These are phyloP conservation scores for Melinopterus prodromus DNA, from an alignment of 2,888 invertebrate species.

Conservation along the genomic window DNA sequence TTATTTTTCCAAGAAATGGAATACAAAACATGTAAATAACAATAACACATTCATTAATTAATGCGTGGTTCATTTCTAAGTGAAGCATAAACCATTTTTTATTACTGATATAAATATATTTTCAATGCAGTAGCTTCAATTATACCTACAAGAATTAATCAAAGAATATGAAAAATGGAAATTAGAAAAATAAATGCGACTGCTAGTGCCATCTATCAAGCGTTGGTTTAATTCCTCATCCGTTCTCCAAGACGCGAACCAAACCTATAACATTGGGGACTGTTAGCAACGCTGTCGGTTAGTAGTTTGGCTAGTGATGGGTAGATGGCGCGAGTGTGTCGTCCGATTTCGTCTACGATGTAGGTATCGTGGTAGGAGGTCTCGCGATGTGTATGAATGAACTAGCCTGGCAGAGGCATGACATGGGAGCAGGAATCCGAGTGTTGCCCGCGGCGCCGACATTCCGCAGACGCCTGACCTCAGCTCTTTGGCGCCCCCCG, in stretches of 20 bases:
- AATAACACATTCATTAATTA: no score
- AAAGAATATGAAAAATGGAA: background rate
- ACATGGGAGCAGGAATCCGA: conserved; percentile 64
- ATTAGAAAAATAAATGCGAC: background rate
- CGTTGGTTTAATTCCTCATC: background rate
- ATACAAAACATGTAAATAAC: no score
- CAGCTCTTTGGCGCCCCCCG: conserved; percentile 47
- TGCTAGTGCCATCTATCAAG: background rate
- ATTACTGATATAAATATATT: no score
- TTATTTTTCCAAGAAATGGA: no score
- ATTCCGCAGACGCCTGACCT: conserved; percentile 62
- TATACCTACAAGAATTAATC: background rate
- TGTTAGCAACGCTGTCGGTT: background rate
- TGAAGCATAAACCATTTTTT: no score
- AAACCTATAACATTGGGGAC: background rate
- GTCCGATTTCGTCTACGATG: conserved; percentile 41
- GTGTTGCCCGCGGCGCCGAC: conserved; percentile 66
- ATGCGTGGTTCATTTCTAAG: no score
- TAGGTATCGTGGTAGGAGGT: conserved; percentile 65
- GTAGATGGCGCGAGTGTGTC: conserved; percentile 43
- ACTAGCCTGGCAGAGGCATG: conserved; percentile 57
- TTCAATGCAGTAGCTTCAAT: no score
- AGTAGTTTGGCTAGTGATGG: conserved; percentile 24
- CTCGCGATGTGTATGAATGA: conserved; percentile 64
- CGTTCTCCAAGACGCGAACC: background rate